Conservation (phyloP, 1,140 invertebrate genomes). For the Aphaenogaster ashmeadi region DNA sequence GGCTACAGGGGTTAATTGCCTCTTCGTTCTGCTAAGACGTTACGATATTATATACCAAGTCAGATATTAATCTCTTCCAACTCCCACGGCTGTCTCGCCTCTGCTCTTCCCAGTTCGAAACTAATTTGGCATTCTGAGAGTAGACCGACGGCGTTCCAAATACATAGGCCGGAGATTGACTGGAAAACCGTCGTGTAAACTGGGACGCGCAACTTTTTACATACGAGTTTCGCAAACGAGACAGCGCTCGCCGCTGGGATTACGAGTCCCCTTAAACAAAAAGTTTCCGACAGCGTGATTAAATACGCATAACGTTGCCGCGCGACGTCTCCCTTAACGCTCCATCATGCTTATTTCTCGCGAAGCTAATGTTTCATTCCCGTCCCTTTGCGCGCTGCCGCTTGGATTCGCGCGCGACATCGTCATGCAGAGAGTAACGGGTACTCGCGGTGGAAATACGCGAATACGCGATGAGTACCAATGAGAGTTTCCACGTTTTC, state of each 20-base stretch:
- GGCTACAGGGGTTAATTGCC: constrained; percentile 23
- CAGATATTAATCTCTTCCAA: constrained; percentile 49
- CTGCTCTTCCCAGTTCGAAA: constrained; percentile 57
- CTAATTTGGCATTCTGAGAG: constrained; percentile 64
- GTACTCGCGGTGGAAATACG: background rate
- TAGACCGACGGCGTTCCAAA: constrained; percentile 28
- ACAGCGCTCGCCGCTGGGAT: constrained; percentile 21
- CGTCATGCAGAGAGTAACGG: background rate
- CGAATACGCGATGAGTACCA: background rate
- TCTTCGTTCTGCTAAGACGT: constrained; percentile 8
- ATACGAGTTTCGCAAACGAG: constrained; percentile 59
- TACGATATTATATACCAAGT: constrained; percentile 46
- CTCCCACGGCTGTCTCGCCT: constrained; percentile 8
- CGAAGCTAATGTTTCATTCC: background rate
- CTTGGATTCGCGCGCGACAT: background rate
- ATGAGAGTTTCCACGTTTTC: background rate
- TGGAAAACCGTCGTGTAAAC: constrained; percentile 47
- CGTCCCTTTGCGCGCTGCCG: background rate
- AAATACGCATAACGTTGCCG: constrained; percentile 11
- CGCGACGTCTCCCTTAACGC: constrained; percentile 5
- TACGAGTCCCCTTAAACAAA: background rate
- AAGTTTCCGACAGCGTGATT: constrained; percentile 8
- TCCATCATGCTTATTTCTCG: constrained; percentile 5
- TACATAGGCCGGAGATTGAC: constrained; percentile 45
- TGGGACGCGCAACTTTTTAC: constrained; percentile 57